phyloP scores from a whole-genome alignment of 2,113 vertebrate species.

The Crotalus horridus region DNA sequence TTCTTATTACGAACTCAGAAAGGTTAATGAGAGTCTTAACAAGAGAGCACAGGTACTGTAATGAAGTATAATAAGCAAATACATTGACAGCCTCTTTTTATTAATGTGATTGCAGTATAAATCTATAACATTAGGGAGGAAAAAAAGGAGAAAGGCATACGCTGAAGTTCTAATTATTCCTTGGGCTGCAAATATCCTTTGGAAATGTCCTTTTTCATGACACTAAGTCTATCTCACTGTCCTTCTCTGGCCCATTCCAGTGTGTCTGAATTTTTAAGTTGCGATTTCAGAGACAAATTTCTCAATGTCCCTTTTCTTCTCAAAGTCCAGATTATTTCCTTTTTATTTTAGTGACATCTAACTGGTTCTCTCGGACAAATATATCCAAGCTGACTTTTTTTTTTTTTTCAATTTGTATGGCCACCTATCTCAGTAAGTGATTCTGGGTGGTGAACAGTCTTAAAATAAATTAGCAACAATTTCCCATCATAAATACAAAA shows the following conservation, averaged over 20 bases:
- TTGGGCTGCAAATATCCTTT: conserved; percentile 35
- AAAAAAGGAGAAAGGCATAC: conserved; percentile 30
- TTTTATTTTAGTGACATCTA: not conserved
- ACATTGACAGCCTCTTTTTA: conserved; percentile 53
- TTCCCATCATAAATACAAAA: not conserved
- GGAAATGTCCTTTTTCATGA: conserved; percentile 38
- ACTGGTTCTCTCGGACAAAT: not conserved
- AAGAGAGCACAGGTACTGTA: conserved; percentile 61
- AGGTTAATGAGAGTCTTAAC: conserved; percentile 72
- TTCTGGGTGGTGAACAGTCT: not conserved
- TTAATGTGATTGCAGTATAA: conserved; percentile 58
- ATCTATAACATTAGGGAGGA: conserved; percentile 44
- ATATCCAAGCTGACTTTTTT: not conserved
- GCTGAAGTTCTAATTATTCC: conserved; percentile 7
- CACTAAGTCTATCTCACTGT: not conserved
- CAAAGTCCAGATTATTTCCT: not conserved
- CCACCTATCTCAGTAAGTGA: not conserved
- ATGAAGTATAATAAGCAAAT: conserved; percentile 68
- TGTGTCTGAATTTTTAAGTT: not conserved
- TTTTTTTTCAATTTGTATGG: not conserved
- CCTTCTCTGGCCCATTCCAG: not conserved
- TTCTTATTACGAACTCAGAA: conserved; percentile 62
- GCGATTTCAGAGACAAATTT: not conserved
- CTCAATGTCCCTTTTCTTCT: not conserved
- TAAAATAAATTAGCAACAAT: not conserved